phyloP scores from a whole-genome alignment of 2,888 invertebrate genomes.

The Phoronis australis region DNA sequence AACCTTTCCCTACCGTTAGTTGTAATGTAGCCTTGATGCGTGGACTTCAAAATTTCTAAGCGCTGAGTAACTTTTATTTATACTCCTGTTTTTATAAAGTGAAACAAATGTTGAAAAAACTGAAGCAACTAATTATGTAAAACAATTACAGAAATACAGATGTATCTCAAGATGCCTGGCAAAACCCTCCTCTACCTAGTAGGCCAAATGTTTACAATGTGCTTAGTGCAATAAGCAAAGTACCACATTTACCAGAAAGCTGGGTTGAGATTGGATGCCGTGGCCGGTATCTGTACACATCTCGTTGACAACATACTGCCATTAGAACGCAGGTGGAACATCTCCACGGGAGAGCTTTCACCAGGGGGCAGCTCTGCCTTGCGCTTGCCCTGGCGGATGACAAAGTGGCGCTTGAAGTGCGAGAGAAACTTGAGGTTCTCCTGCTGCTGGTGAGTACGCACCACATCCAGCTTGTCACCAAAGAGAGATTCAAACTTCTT shows the following conservation, averaged over 20 bases:
- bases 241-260: constrained; percentile 89
- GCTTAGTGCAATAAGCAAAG: too few species aligned
- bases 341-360: constrained; percentile 58
- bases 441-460: constrained; percentile 93
- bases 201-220: too few species aligned
- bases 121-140: too few species aligned
- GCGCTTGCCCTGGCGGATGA: constrained; percentile 64
- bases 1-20: too few species aligned
- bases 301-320: constrained; percentile 90
- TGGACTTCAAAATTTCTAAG: too few species aligned
- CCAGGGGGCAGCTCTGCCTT: constrained; percentile 25
- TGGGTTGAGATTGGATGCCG: constrained; percentile 77
- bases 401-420: constrained; percentile 90
- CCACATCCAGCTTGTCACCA: constrained; percentile 85
- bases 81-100: too few species aligned
- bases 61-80: too few species aligned
- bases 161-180: too few species aligned
- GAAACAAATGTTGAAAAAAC: too few species aligned
- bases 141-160: too few species aligned
- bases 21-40: too few species aligned
- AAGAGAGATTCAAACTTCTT: constrained; percentile 86
- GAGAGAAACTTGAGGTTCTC: constrained; percentile 96
- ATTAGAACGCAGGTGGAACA: constrained; percentile 93
- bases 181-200: too few species aligned
- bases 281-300: constrained; percentile 65